Conservation (phyloP, 2,888 invertebrate species). For the Lysandra bellargus region DNA sequence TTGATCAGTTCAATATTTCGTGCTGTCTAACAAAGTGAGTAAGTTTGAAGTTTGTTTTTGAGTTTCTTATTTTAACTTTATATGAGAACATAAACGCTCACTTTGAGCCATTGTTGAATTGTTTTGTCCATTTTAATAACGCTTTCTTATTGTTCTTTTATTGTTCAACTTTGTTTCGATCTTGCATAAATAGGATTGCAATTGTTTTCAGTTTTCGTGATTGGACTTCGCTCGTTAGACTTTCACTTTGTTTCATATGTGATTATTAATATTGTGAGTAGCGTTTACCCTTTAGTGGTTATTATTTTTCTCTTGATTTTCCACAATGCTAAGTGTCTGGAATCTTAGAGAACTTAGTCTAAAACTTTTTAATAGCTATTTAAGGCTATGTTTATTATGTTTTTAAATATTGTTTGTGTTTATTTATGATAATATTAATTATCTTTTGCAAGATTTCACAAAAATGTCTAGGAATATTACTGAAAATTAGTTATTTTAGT, state of each 20-base stretch:
- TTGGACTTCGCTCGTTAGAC: background rate
- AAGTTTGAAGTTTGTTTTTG: background rate
- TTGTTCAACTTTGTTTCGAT: conserved; percentile 20
- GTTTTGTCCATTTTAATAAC: conserved; percentile 26
- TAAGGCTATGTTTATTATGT: no score
- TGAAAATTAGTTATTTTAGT: background rate
- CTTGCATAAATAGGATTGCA: conserved; percentile 1
- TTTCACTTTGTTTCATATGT: background rate
- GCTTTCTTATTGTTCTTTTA: conserved; percentile 26
- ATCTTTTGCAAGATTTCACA: no score
- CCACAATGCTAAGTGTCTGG: no score
- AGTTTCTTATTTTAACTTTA: background rate
- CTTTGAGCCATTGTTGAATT: conserved; percentile 48
- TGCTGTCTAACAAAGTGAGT: no score
- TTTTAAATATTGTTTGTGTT: no score
- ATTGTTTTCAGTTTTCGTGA: background rate
- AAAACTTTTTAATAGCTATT: no score
- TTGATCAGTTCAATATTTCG: no score
- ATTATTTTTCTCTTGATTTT: background rate
- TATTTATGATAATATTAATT: no score
- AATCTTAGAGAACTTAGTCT: no score
- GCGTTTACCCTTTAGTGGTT: background rate
- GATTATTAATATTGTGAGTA: background rate
- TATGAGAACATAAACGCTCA: conserved; percentile 56
- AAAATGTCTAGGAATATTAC: background rate